phyloP scores from a whole-genome alignment of 2,888 invertebrate species.

The Rhorus exstirpatorius region DNA sequence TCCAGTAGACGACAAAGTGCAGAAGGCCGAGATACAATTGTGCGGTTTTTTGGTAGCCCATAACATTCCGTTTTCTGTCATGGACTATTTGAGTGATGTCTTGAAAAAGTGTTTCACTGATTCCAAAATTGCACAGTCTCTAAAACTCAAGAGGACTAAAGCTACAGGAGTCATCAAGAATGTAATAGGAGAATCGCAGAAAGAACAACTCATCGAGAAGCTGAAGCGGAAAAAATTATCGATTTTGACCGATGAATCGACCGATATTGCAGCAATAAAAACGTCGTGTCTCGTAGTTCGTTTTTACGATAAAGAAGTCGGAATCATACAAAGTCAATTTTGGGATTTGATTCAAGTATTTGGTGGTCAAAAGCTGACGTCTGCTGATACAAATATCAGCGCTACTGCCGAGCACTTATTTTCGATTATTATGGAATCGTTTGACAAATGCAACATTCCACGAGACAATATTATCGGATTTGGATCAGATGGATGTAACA shows the following conservation, averaged over 20 bases:
- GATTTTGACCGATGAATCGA: constrained; percentile 75
- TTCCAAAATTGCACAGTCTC: constrained; percentile 73
- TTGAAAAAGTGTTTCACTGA: constrained; percentile 74
- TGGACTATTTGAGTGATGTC: constrained; percentile 61
- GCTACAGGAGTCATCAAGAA: constrained; percentile 72
- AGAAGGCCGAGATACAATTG: constrained; percentile 56
- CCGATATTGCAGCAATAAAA: constrained; percentile 71
- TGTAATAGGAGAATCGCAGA: constrained; percentile 73
- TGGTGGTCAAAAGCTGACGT: constrained; percentile 36
- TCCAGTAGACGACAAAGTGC: constrained; percentile 25
- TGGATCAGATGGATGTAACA: constrained; percentile 71
- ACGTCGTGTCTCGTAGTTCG: constrained; percentile 70
- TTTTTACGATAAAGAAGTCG: constrained; percentile 62
- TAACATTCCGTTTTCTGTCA: constrained; percentile 43
- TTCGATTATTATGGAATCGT: constrained; percentile 49
- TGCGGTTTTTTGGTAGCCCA: constrained; percentile 45
- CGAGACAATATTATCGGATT: constrained; percentile 76
- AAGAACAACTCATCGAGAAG: constrained; percentile 70
- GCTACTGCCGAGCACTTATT: constrained; percentile 59
- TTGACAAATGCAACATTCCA: constrained; percentile 60
- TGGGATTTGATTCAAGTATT: constrained; percentile 71
- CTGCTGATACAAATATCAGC: constrained; percentile 41
- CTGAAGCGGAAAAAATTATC: constrained; percentile 73
- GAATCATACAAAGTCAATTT: constrained; percentile 64
- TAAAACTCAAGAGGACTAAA: constrained; percentile 74